Evolutionary conservation across 2,113 vertebrate species (phyloP).

Genomic region (Pseudorhombus dupliciocellatus): DNA sequence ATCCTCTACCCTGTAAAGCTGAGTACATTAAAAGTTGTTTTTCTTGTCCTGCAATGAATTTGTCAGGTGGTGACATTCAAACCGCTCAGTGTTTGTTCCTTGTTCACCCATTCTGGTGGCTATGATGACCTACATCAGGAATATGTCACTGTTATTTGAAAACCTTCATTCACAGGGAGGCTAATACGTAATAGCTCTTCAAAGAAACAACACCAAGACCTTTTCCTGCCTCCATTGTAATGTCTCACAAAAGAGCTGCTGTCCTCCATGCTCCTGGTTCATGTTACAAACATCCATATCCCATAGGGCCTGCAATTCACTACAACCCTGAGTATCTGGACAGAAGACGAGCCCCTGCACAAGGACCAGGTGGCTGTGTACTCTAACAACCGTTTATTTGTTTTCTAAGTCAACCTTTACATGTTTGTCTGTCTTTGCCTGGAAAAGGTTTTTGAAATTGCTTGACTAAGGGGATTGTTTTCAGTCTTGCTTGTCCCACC

Average conservation of each 20-base stretch:
- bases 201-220: background rate
- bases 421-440: slow-evolving; percentile 31
- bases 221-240: slow-evolving; percentile 19
- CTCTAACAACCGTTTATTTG: slow-evolving; percentile 31
- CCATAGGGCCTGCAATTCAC: slow-evolving; percentile 77
- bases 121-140: slow-evolving; percentile 11
- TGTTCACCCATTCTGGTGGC: background rate
- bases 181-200: slow-evolving; percentile 18
- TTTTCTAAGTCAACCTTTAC: slow-evolving; percentile 45
- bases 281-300: slow-evolving; percentile 65
- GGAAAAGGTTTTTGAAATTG: slow-evolving; percentile 30
- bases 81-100: background rate
- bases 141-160: slow-evolving; percentile 22
- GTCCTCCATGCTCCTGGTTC: slow-evolving; percentile 37
- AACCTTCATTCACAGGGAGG: slow-evolving; percentile 17
- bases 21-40: background rate
- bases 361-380: slow-evolving; percentile 78
- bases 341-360: slow-evolving; percentile 69
- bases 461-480: slow-evolving; percentile 39
- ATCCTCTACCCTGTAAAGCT: background rate
- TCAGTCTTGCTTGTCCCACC: slow-evolving; percentile 56
- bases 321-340: slow-evolving; percentile 83
- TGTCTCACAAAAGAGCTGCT: slow-evolving; percentile 34
- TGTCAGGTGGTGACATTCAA: background rate
- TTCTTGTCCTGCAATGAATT: background rate